phyloP scores from a whole-genome alignment of 2,888 invertebrate species.

The Calameuta pallipes region DNA sequence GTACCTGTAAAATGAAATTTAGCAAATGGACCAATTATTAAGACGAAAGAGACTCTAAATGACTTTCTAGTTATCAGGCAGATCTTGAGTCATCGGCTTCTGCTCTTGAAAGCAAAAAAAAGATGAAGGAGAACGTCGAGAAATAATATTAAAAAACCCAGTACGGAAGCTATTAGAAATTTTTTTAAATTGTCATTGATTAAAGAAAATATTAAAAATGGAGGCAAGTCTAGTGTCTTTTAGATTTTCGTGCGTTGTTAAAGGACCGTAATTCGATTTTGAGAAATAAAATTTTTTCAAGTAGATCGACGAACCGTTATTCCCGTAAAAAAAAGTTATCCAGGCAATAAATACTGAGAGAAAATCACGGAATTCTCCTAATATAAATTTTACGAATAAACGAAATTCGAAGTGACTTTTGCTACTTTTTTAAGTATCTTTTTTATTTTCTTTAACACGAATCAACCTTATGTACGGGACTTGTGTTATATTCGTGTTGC shows the following conservation, averaged over 20 bases:
- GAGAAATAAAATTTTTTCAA: too few species aligned
- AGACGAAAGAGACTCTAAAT: neutral
- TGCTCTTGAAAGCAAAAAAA: neutral
- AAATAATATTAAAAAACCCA: neutral
- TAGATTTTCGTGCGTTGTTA: too few species aligned
- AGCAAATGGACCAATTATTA: neutral
- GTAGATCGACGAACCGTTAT: too few species aligned
- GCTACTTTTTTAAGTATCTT: neutral
- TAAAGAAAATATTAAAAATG: too few species aligned
- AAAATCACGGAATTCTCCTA: neutral
- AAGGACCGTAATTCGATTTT: too few species aligned
- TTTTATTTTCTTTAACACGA: neutral
- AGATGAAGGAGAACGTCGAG: neutral
- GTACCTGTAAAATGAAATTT: neutral
- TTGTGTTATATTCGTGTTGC: neutral
- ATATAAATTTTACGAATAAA: neutral
- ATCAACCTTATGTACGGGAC: neutral
- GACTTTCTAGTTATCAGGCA: neutral
- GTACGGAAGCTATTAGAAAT: too few species aligned
- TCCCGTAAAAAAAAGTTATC: neutral
- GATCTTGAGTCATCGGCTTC: neutral
- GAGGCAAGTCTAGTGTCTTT: too few species aligned
- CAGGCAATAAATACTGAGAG: neutral
- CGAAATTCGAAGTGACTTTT: neutral
- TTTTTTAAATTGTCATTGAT: too few species aligned